Evolutionary conservation across 2,797 vertebrate genomes (phyloP), one percentile per base, ranked within the genome.

Genomic region (Catamblyrhynchus diadema): DNA sequence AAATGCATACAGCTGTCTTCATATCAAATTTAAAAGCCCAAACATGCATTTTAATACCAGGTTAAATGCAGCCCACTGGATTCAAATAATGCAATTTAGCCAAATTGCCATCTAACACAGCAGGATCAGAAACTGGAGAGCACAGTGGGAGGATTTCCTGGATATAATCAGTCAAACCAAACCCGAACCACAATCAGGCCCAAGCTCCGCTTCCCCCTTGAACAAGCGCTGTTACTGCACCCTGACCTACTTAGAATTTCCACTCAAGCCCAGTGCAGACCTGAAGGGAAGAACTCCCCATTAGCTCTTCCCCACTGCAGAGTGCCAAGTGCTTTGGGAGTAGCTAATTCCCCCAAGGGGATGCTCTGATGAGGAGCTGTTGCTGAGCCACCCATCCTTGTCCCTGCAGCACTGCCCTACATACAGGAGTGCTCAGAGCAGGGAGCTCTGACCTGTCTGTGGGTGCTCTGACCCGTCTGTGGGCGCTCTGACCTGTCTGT

Each of bases 1-100:
- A 95, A 96, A 97, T 64, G 83, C 93, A 91, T 90, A 93, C 96
- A 96, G 95, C 96, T 97, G 92, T 93, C 93, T 96, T 94, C 92
- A 81, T 97, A 97, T 96, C 94, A 96, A 88, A 97, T 95, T 85
- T 82, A 94, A 88, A 93, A 96, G 51, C 39, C 83, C 80, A 90
- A 80, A 79, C 73, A 72, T 70, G 51, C 72, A 37, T 90, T 91
- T 94, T 81, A 90, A 81, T 81, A 86, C 51, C 51, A 88, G 92
- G 86, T 75, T 87, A 72, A 94, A 90, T 41, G 66, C 78, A 91
- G 75, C 47, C 53, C 74, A 35, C 37, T 69, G 22, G 48, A 80
- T 91, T 83, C 33, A 90, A 93, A 91, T 83, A 93, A 91, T 48
- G 65, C 79, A 81, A 78, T 96, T 92, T 81, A 83, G 82, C 72